Base-by-base conservation (phyloP, 2,797 vertebrate genomes). In the Pipistrellus pipistrellus region DNA sequence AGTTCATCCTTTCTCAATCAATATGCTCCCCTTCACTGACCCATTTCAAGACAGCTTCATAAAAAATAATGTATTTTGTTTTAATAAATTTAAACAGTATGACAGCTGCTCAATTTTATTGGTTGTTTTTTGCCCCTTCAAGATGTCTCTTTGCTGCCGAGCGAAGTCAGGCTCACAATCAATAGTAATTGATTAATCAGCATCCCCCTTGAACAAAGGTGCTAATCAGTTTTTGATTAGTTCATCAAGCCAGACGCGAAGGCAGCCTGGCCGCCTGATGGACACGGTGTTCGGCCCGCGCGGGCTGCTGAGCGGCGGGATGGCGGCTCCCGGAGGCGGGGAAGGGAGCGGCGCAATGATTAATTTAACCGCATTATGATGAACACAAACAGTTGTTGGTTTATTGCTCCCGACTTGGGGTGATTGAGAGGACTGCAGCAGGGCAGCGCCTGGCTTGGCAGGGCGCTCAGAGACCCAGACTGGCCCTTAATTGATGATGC, bases 1-100 rank as follows among this genome's bases (percentile, higher is more conserved):
- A 98, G 98, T 97, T 98, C 98, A 98, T 98, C 98, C 97, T 97
- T 97, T 96, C 86, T 92, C 97, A 97, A 98, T 98, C 98, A 97
- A 98, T 98, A 98, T 87, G 97, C 94, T 98, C 96, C 97, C 97
- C 98, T 98, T 98, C 97, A 95, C 97, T 95, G 97, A 98, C 98
- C 98, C 98, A 96, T 97, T 97, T 97, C 97, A 51, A 97, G 98
- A 98, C 97, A 76, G 76, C 97, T 97, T 97, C 97, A 96, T 98
- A 97, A 98, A 97, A 97, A 98, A 95, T 85, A 97, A 97, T 23
- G 69, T n/a, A 90, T 98, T 97, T 97, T 97, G 97, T 98, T 98
- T 98, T 97, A 97, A 98, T 98, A 97, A 98, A 98, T 98, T 97
- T 97, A 95, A 98, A 93, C 96, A 62, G 97, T 95, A 93, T 96